These are phyloP conservation scores for Toxonevra muliebris DNA, from an alignment of 2,888 invertebrate species.

Conservation along the genomic window DNA sequence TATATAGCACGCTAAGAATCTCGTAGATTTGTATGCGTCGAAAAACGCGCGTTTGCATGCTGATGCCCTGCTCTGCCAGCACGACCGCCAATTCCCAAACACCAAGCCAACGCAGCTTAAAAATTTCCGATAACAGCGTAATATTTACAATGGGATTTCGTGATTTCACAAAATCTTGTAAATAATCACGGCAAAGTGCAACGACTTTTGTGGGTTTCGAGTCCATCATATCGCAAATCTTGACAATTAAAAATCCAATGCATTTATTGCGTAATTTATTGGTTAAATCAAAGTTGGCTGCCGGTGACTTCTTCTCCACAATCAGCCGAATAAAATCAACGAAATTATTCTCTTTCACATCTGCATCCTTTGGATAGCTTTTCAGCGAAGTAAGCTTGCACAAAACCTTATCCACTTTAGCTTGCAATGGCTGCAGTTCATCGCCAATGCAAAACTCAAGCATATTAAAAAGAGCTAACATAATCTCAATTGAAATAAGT, in stretches of 20 bases:
- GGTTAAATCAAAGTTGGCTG: constrained; percentile 44
- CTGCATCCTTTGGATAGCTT: constrained; percentile 42
- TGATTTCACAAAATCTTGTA: constrained; percentile 52
- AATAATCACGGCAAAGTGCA: constrained; percentile 45
- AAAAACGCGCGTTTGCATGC: constrained; percentile 71
- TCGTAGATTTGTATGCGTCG: constrained; percentile 75
- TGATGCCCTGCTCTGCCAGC: constrained; percentile 71
- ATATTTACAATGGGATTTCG: constrained; percentile 68
- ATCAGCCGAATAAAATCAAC: constrained; percentile 50
- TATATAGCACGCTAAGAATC: constrained; percentile 73
- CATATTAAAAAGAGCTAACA: constrained; percentile 74
- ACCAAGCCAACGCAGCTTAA: constrained; percentile 74
- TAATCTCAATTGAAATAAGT: constrained; percentile 74
- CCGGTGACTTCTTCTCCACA: constrained; percentile 51
- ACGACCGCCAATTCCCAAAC: constrained; percentile 70
- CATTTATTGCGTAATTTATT: constrained; percentile 53
- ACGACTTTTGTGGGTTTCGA: constrained; percentile 38
- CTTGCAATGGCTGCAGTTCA: constrained; percentile 73
- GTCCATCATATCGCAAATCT: constrained; percentile 29
- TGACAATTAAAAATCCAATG: constrained; percentile 49
- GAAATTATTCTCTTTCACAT: constrained; percentile 49
- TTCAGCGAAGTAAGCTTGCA: constrained; percentile 47
- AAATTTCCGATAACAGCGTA: constrained; percentile 72
- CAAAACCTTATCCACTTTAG: constrained; percentile 67
- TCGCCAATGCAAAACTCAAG: constrained; percentile 77